Percentiles rank a stretch among this genome's conserved stretches.
Evolutionary conservation across 1,140 invertebrate genomes (phyloP).

Genomic region (Acyrthosiphon pisum): DNA sequence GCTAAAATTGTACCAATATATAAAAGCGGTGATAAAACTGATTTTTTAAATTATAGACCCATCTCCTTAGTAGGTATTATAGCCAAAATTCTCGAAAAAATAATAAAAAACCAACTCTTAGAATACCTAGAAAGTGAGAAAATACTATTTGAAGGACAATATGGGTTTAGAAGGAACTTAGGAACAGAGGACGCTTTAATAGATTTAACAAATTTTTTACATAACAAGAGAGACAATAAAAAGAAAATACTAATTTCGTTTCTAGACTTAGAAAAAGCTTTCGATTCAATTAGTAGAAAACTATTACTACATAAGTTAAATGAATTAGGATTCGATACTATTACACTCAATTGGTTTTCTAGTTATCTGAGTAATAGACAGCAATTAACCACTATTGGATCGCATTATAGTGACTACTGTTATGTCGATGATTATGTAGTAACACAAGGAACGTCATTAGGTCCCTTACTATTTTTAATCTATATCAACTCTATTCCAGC

Average conservation of each 20-base stretch:
- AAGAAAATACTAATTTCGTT: no score
- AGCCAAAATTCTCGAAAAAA: background rate
- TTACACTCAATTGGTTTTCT: background rate
- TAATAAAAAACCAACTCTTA: background rate
- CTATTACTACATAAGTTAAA: no score
- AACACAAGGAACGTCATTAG: background rate
- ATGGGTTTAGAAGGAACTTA: background rate
- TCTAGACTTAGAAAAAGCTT: no score
- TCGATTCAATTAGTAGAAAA: no score
- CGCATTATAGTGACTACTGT: background rate
- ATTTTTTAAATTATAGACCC: background rate
- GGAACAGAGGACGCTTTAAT: background rate
- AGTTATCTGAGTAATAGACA: background rate
- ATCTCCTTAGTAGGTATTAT: background rate
- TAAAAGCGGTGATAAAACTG: no score
- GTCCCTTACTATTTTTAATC: background rate
- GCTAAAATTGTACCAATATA: no score
- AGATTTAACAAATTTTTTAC: no score
- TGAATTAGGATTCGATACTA: background rate
- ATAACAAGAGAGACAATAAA: no score
- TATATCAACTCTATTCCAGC: background rate
- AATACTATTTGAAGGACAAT: background rate
- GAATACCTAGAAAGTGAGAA: background rate
- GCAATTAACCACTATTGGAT: background rate
- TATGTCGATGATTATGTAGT: background rate